These are phyloP conservation scores for Dicyrtoma fusca DNA, from an alignment of 2,888 invertebrate genomes.

Conservation along the genomic window DNA sequence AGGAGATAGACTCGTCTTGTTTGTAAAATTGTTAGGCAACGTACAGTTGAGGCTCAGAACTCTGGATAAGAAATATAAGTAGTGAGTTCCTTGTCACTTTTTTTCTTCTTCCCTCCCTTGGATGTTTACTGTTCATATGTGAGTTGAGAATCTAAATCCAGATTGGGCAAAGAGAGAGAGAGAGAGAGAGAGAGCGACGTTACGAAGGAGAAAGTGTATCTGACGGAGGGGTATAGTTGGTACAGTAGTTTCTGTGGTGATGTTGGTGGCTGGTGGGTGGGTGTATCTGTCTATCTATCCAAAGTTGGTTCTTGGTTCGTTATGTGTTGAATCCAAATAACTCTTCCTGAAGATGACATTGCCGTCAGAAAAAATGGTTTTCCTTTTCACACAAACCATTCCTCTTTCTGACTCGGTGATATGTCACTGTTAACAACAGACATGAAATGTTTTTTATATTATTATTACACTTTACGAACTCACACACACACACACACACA, in stretches of 20 bases:
- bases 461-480: neutral
- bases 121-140: no score
- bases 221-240: neutral
- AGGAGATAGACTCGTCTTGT: no score
- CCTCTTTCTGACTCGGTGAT: conserved; percentile 57
- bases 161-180: no score
- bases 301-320: conserved; percentile 1
- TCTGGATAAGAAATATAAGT: no score
- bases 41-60: no score
- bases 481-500: neutral
- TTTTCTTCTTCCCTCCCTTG: no score
- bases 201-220: neutral
- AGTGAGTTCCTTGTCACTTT: no score
- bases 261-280: neutral
- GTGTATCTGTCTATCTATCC: no score
- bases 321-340: conserved; percentile 18
- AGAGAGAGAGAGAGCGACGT: no score
- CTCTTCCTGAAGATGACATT: conserved; percentile 34
- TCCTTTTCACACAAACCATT: conserved; percentile 55
- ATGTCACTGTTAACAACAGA: conserved; percentile 51
- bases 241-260: conserved; percentile 1
- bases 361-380: conserved; percentile 32
- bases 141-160: no score
- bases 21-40: no score
- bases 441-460: conserved; percentile 20